Percentiles rank a stretch among this genome's conserved stretches.
phyloP scores from a whole-genome alignment of 2,113 vertebrate genomes.

The Sakesphorus luctuosus region DNA sequence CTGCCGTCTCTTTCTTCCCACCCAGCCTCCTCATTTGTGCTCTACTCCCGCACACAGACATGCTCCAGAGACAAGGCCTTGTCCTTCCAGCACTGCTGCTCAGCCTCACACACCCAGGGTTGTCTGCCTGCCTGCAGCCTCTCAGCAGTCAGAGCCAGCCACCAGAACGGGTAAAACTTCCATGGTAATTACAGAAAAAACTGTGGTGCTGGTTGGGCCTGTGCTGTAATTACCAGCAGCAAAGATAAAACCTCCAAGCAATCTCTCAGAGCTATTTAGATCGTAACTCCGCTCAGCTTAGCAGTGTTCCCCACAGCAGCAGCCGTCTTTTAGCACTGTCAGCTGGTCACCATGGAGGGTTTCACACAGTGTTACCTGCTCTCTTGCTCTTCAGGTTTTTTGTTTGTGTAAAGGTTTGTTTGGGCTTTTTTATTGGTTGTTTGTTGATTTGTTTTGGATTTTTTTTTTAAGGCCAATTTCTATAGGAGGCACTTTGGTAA shows the following conservation, averaged over 20 bases:
- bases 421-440: neutral
- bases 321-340: fast-evolving
- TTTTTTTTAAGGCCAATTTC: neutral
- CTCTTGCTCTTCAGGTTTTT: neutral
- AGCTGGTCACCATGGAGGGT: neutral
- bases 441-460: neutral
- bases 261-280: neutral
- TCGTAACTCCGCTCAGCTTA: fast-evolving
- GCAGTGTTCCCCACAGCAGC: neutral
- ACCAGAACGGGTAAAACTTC: neutral
- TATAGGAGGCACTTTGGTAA: neutral
- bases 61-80: fast-evolving
- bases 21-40: neutral
- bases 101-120: neutral
- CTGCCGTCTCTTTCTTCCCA: neutral
- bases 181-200: neutral
- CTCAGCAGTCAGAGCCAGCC: neutral
- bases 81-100: neutral
- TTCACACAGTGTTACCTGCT: neutral
- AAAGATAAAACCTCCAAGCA: neutral
- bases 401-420: neutral
- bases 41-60: neutral
- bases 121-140: neutral
- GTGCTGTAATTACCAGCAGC: neutral
- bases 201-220: neutral